Conservation (phyloP, 2,797 vertebrate genomes). For the Spatula clypeata region DNA sequence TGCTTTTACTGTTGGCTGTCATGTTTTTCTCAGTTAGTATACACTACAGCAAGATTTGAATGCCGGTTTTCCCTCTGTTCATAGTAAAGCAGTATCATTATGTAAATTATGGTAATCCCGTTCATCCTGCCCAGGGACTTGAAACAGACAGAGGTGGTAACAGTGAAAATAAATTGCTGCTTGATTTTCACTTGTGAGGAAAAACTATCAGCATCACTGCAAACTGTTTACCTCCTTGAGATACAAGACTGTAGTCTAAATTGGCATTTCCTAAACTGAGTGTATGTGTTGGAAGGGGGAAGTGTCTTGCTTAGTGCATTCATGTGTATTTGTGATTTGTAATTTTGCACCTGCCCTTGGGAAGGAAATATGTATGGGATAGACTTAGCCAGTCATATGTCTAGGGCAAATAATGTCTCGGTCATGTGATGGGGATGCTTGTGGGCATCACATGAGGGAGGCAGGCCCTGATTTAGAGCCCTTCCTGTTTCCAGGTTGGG, state of each 20-base stretch:
- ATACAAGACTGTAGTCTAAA: background rate
- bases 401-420: background rate
- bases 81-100: background rate
- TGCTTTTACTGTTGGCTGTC: background rate
- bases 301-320: background rate
- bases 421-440: background rate
- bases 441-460: background rate
- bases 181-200: background rate
- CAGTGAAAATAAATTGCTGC: background rate
- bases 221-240: background rate
- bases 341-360: background rate
- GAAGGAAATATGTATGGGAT: background rate
- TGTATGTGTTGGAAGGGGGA: background rate
- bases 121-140: background rate
- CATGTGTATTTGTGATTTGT: rapidly evolving
- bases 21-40: background rate
- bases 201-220: background rate
- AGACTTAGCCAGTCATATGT: background rate
- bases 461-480: background rate
- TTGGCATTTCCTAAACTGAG: rapidly evolving
- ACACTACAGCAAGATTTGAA: background rate
- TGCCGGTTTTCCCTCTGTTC: background rate
- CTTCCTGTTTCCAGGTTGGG: background rate
- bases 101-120: background rate
- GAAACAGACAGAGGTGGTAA: background rate